Evolutionary conservation across 2,888 invertebrate genomes (phyloP).

Genomic region (Brachyptera putata): DNA sequence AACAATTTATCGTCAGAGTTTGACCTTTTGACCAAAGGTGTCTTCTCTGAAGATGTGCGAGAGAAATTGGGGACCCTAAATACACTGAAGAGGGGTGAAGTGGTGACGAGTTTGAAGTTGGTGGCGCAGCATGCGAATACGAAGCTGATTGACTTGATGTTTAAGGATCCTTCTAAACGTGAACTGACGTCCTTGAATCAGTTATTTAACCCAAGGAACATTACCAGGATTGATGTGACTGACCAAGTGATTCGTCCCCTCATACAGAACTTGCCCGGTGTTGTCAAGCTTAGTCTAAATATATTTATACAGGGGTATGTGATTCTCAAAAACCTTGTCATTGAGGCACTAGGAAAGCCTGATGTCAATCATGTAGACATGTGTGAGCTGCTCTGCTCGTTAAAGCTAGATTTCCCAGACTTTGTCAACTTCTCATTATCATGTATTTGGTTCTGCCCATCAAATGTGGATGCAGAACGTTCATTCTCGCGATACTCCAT

Average conservation of each 20-base stretch:
- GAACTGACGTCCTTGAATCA: neutral
- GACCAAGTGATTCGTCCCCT: neutral
- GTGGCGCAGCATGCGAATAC: neutral
- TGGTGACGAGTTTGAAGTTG: neutral
- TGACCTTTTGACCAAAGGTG: neutral
- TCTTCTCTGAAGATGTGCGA: neutral
- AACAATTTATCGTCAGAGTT: neutral
- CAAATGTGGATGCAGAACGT: neutral
- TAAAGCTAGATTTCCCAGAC: neutral
- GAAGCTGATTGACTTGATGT: neutral
- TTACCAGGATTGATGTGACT: neutral
- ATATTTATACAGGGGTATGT: neutral
- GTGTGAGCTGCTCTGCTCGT: neutral
- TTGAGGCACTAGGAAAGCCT: neutral
- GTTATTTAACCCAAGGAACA: slow-evolving; percentile 12
- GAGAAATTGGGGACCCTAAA: neutral
- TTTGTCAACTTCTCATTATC: neutral
- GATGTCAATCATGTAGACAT: neutral
- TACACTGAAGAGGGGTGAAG: neutral
- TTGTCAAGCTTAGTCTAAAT: neutral
- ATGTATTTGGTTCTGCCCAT: neutral
- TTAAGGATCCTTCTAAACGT: neutral
- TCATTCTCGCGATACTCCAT: neutral
- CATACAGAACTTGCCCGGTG: neutral
- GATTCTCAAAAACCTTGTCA: neutral